A percentile compares a stretch with the other conserved stretches of the same genome.
Conservation (phyloP, 2,888 invertebrate species). For the Abrostola tripartita region DNA sequence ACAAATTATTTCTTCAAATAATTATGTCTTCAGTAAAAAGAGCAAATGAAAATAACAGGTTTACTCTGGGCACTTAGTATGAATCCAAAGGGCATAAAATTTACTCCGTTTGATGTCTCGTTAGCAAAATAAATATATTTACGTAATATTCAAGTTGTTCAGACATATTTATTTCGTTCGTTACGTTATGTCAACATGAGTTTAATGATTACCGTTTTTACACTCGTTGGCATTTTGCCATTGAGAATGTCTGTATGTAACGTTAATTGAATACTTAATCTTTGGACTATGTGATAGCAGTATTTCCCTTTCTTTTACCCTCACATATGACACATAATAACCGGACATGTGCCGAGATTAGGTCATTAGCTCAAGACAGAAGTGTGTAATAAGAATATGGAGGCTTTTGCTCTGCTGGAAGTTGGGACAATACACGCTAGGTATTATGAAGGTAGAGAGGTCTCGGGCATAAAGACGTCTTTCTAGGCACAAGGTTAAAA, state of each 20-base stretch:
- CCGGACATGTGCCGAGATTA: too few relatives aligned
- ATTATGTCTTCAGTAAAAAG: background rate
- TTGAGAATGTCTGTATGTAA: background rate
- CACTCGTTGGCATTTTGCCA: background rate
- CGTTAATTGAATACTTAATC: too few relatives aligned
- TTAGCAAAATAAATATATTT: slow-evolving; percentile 36
- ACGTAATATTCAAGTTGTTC: slow-evolving; percentile 17
- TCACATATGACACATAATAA: too few relatives aligned
- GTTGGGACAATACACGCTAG: too few relatives aligned
- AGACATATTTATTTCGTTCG: slow-evolving; percentile 11
- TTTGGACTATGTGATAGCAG: too few relatives aligned
- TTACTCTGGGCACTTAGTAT: slow-evolving; percentile 17
- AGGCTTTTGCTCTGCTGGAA: too few relatives aligned
- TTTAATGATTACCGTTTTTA: slow-evolving; percentile 3
- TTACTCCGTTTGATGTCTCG: slow-evolving; percentile 36
- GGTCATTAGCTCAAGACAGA: too few relatives aligned
- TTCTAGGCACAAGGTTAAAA: too few relatives aligned
- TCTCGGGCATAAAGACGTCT: too few relatives aligned
- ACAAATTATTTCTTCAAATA: slow-evolving; percentile 16
- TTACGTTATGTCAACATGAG: background rate
- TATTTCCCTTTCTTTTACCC: too few relatives aligned
- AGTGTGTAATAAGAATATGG: too few relatives aligned
- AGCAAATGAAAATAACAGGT: slow-evolving; percentile 18
- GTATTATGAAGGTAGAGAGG: too few relatives aligned
- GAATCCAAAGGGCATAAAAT: slow-evolving; percentile 23